Evolutionary conservation across 2,797 vertebrate genomes (phyloP).

Genomic region (Platalea minor): DNA sequence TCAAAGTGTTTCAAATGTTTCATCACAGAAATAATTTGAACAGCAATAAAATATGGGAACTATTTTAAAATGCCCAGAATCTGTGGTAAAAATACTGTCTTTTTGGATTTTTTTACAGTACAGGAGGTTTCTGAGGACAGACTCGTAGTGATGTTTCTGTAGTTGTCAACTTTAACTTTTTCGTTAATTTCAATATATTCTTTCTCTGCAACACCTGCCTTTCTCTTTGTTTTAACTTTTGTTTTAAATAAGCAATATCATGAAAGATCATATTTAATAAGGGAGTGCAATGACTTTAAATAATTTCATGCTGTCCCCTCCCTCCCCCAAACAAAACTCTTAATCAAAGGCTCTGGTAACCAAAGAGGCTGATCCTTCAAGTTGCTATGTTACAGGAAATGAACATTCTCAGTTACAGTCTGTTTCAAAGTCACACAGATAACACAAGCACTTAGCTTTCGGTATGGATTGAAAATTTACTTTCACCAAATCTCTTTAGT

Average conservation of each 20-base stretch:
- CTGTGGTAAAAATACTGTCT: neutral
- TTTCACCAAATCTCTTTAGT: neutral
- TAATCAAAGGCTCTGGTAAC: neutral
- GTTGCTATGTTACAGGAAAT: neutral
- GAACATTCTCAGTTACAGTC: neutral
- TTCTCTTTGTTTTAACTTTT: neutral
- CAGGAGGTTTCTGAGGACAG: neutral
- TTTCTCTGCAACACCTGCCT: neutral
- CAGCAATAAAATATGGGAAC: neutral
- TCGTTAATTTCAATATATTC: neutral
- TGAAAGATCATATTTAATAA: neutral
- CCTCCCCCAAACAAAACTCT: rapidly evolving
- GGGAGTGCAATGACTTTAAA: neutral
- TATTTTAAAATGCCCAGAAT: neutral
- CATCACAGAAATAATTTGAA: neutral
- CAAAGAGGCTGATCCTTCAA: neutral
- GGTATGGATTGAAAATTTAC: neutral
- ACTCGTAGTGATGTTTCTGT: neutral
- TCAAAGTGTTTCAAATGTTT: neutral
- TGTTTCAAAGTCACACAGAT: neutral
- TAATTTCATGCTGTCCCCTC: rapidly evolving
- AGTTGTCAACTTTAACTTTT: neutral
- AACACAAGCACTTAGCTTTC: neutral
- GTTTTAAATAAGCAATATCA: neutral
- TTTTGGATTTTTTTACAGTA: neutral